Percentiles rank a stretch among this genome's conserved stretches.
Evolutionary conservation across 2,888 invertebrate species (phyloP).

Genomic region (Drosophila kanekoi): DNA sequence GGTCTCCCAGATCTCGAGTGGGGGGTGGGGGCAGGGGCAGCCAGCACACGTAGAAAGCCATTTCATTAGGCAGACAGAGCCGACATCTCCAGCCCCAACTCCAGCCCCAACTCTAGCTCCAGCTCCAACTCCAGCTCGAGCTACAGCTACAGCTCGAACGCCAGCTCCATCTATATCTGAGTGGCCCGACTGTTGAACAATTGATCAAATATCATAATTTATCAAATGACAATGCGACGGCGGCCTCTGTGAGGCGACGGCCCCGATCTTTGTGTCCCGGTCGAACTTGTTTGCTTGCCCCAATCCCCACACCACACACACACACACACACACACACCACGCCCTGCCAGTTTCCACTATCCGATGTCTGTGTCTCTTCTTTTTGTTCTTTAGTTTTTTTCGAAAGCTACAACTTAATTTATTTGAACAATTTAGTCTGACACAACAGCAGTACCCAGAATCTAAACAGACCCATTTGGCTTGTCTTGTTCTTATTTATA

Average conservation of each 20-base stretch:
- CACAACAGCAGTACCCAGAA: slow-evolving; percentile 55
- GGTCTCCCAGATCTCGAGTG: slow-evolving; percentile 22
- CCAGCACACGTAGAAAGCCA: slow-evolving; percentile 63
- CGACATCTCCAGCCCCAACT: not conserved
- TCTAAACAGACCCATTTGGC: slow-evolving; percentile 55
- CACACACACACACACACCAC: slow-evolving; percentile 35
- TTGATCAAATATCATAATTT: slow-evolving; percentile 83
- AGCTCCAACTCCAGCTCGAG: slow-evolving; percentile 2
- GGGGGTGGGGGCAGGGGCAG: slow-evolving; percentile 1
- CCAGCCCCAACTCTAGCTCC: not conserved
- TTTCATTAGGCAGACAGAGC: slow-evolving; percentile 62
- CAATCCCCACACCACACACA: slow-evolving; percentile 71
- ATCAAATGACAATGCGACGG: slow-evolving; percentile 79
- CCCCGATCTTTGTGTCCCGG: slow-evolving; percentile 49
- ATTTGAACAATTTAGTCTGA: slow-evolving; percentile 81
- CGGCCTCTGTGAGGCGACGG: slow-evolving; percentile 70
- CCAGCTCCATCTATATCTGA: slow-evolving; percentile 35
- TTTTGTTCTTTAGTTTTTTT: slow-evolving; percentile 31
- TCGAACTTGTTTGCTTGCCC: slow-evolving; percentile 72
- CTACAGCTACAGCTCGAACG: slow-evolving; percentile 1
- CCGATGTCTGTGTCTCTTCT: slow-evolving; percentile 33
- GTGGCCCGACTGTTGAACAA: slow-evolving; percentile 69
- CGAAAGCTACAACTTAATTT: slow-evolving; percentile 80
- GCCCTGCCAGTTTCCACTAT: slow-evolving; percentile 9
- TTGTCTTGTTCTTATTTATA: slow-evolving; percentile 71